Conservation (phyloP, 2,113 vertebrate species). For the Nettapus auritus region DNA sequence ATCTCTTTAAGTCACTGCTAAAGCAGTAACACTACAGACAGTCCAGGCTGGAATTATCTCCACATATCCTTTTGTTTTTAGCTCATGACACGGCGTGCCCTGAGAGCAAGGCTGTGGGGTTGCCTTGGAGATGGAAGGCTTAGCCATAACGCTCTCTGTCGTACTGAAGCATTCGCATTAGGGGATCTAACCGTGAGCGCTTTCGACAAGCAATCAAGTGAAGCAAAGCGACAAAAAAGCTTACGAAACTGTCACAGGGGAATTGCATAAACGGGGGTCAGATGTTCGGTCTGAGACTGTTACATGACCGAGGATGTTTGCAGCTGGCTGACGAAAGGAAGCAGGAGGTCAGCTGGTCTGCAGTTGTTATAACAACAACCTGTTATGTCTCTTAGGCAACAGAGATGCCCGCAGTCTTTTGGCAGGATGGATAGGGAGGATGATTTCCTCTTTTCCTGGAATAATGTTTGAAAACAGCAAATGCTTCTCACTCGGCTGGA, state of each 20-base stretch:
- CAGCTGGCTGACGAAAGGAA: conserved; percentile 41
- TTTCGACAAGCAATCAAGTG: conserved; percentile 37
- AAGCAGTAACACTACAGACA: background rate
- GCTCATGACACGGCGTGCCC: background rate
- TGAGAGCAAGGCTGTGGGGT: background rate
- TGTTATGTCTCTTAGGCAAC: conserved; percentile 51
- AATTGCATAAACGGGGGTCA: conserved; percentile 59
- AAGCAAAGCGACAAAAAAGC: conserved; percentile 62
- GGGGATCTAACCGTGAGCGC: background rate
- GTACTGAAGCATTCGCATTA: background rate
- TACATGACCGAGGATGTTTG: background rate
- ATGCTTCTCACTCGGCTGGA: background rate
- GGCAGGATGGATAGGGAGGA: background rate
- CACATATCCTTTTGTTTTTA: rapidly evolving
- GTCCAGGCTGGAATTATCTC: background rate
- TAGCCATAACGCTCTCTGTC: background rate
- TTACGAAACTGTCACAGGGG: conserved; percentile 20
- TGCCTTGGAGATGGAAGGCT: conserved; percentile 38
- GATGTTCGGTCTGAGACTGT: conserved; percentile 23
- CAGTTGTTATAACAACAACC: conserved; percentile 48
- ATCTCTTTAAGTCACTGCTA: background rate
- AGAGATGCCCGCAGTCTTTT: conserved; percentile 18
- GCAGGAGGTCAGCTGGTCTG: conserved; percentile 25
- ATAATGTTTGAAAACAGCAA: conserved; percentile 7
- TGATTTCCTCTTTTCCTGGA: conserved; percentile 41